These are phyloP conservation scores for Cylas formicarius DNA, from an alignment of 1,140 invertebrate genomes.

Conservation along the genomic window DNA sequence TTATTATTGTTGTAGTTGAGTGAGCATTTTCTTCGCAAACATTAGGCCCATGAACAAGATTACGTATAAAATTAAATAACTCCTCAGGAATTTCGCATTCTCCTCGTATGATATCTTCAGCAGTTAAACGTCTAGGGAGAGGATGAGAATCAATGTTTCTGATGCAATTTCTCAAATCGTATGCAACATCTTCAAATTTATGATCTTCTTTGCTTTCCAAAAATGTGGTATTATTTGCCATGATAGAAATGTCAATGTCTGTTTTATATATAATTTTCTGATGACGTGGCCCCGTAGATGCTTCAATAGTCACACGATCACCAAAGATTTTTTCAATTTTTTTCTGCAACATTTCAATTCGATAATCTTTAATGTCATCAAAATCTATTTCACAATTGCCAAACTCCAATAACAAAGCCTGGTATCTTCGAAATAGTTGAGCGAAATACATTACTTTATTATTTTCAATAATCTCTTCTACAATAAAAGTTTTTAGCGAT, in stretches of 20 bases:
- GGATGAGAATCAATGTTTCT: constrained; percentile 4
- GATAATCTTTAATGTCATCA: constrained; percentile 30
- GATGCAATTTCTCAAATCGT: background rate
- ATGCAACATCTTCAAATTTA: constrained; percentile 7
- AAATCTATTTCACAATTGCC: constrained; percentile 12
- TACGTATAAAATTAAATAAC: too few relatives aligned
- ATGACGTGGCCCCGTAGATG: constrained; percentile 28
- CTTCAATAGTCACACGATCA: constrained; percentile 32
- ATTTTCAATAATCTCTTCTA: constrained; percentile 13
- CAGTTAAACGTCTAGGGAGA: too few relatives aligned
- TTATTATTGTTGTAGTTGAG: constrained; percentile 23
- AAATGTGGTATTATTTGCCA: too few relatives aligned
- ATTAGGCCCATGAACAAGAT: too few relatives aligned
- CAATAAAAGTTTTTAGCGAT: constrained; percentile 11
- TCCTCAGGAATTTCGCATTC: too few relatives aligned
- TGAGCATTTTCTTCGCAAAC: too few relatives aligned
- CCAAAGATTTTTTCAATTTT: constrained; percentile 34
- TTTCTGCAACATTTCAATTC: constrained; percentile 33
- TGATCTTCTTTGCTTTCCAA: too few relatives aligned
- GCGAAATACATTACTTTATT: constrained; percentile 15
- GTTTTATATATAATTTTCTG: too few relatives aligned
- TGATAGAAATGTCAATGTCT: too few relatives aligned
- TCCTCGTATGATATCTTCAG: too few relatives aligned
- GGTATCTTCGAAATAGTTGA: constrained; percentile 17
- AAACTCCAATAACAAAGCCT: constrained; percentile 18